Percentiles rank a stretch among this genome's conserved stretches.
Evolutionary conservation across 1,140 invertebrate genomes (phyloP).

Genomic region (Drosophila insularis): DNA sequence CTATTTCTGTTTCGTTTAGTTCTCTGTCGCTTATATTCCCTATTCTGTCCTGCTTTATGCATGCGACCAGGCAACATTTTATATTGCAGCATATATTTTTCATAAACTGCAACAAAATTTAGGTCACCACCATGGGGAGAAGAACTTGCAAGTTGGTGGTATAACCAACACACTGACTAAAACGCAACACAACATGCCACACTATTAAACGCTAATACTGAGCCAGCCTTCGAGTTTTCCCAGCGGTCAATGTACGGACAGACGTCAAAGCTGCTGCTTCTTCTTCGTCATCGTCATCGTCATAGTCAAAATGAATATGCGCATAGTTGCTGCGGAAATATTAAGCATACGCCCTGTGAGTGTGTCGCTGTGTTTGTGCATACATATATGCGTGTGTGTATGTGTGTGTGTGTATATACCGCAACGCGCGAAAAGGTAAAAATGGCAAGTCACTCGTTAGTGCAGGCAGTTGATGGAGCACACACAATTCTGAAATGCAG

Average conservation of each 20-base stretch:
- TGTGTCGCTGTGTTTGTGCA: neutral
- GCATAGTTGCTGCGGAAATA: constrained; percentile 76
- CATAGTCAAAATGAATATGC: constrained; percentile 76
- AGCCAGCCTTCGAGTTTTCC: constrained; percentile 49
- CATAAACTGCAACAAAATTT: constrained; percentile 71
- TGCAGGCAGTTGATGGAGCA: neutral
- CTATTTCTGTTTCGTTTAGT: neutral
- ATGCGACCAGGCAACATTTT: constrained; percentile 62
- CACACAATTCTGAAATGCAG: neutral
- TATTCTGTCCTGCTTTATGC: constrained; percentile 53
- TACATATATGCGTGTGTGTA: neutral
- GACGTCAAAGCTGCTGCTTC: constrained; percentile 39
- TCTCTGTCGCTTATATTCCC: neutral
- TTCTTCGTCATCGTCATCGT: constrained; percentile 53
- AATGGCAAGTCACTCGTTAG: neutral
- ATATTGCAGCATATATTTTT: constrained; percentile 72
- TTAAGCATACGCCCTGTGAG: constrained; percentile 65
- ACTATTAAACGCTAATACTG: constrained; percentile 64
- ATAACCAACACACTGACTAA: constrained; percentile 8
- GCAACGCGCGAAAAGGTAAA: constrained; percentile 10
- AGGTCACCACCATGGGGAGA: constrained; percentile 68
- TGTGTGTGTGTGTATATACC: constrained; percentile 1
- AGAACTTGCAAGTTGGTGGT: constrained; percentile 23
- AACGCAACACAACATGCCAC: constrained; percentile 31
- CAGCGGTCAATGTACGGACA: constrained; percentile 68